A percentile compares a stretch with the other conserved stretches of the same genome.
Conservation (phyloP, 2,113 vertebrate species). For the Eolophus roseicapilla region DNA sequence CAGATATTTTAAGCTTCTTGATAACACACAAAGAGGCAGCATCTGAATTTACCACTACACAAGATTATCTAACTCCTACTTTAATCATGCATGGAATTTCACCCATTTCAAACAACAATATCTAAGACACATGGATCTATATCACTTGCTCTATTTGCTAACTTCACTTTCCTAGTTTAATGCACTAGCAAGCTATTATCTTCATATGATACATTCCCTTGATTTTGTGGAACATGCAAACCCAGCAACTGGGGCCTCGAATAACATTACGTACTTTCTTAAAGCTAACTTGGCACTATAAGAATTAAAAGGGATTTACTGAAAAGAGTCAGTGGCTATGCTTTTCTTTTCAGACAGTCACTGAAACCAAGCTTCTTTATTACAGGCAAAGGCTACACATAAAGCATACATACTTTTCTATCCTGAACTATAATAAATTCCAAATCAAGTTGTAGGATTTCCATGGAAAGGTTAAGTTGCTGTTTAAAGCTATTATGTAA, state of each 20-base stretch:
- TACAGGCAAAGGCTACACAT: neutral
- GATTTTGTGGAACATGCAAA: neutral
- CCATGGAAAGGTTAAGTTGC: constrained; percentile 35
- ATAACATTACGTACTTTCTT: neutral
- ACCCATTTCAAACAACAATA: neutral
- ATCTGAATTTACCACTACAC: neutral
- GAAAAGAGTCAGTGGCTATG: neutral
- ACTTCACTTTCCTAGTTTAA: neutral
- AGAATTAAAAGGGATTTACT: neutral
- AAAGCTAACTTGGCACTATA: neutral
- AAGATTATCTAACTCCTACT: neutral
- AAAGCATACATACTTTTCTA: neutral
- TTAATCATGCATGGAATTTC: neutral
- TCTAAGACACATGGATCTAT: neutral
- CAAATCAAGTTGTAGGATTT: neutral
- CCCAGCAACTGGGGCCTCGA: neutral
- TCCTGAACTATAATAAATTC: neutral
- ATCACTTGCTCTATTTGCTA: neutral
- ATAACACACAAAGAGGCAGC: neutral
- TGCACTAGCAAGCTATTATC: neutral
- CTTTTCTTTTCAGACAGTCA: neutral
- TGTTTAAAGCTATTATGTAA: constrained; percentile 41
- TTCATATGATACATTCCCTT: neutral
- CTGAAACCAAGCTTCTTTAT: neutral
- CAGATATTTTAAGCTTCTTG: neutral